Percentiles rank a stretch among this genome's conserved stretches.
Evolutionary conservation across 2,888 invertebrate genomes (phyloP).

Genomic region (Parelbella ahira): DNA sequence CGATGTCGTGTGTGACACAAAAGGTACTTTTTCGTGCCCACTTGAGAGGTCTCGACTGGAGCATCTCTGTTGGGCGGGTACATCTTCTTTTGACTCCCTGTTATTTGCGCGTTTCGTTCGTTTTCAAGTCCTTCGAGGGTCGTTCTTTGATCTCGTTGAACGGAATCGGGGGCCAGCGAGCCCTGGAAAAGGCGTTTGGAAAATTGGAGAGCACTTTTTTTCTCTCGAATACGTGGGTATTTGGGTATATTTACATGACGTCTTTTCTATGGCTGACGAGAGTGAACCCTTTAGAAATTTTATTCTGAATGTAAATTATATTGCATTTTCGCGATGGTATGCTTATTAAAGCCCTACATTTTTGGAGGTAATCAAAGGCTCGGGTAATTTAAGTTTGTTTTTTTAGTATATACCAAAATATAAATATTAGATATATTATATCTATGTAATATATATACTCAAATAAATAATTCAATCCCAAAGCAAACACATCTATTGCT

Average conservation of each 20-base stretch:
- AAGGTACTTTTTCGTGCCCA: slow-evolving; percentile 18
- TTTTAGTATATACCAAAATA: too few species aligned
- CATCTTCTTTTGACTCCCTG: slow-evolving; percentile 34
- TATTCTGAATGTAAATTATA: too few species aligned
- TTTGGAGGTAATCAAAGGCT: too few species aligned
- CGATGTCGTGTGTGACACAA: slow-evolving; percentile 20
- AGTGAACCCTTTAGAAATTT: too few species aligned
- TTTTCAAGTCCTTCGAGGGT: slow-evolving; percentile 24
- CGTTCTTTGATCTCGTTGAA: slow-evolving; percentile 24
- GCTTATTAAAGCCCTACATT: too few species aligned
- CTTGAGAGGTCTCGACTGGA: slow-evolving; percentile 16
- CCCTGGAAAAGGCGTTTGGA: slow-evolving; percentile 18
- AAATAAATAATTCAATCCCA: too few species aligned
- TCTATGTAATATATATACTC: too few species aligned
- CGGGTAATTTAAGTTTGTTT: too few species aligned
- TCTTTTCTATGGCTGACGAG: too few species aligned
- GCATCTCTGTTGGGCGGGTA: slow-evolving; percentile 23
- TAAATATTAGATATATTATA: too few species aligned
- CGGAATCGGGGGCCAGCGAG: slow-evolving; percentile 8
- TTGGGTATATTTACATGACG: slow-evolving; percentile 15
- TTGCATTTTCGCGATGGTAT: too few species aligned
- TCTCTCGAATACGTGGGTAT: slow-evolving; percentile 6
- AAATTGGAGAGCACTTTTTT: slow-evolving; percentile 12
- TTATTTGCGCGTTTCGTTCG: slow-evolving; percentile 32
- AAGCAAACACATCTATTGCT: too few species aligned